A percentile compares a stretch with the other conserved stretches of the same genome.
Conservation (phyloP, 2,113 vertebrate species). For the Phyllopteryx taeniolatus region DNA sequence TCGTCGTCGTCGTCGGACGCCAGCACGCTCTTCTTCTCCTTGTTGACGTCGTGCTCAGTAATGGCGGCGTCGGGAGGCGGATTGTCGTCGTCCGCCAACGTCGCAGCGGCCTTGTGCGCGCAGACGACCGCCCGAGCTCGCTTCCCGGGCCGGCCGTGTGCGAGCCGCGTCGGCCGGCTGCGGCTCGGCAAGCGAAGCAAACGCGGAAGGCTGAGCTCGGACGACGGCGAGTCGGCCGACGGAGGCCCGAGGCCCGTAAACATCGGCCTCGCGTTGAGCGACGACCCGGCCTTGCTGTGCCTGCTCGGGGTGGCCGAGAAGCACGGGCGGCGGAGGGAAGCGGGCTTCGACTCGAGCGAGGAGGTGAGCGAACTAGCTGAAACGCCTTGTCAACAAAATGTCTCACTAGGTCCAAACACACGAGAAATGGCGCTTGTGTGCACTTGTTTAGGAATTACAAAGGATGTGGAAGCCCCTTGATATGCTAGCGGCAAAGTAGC, state of each 20-base stretch:
- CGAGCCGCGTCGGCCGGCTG: slow-evolving; percentile 64
- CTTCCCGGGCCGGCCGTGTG: slow-evolving; percentile 80
- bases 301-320: slow-evolving; percentile 78
- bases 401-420: not conserved
- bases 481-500: not conserved
- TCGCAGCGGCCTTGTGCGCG: slow-evolving; percentile 53
- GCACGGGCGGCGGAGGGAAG: slow-evolving; percentile 73
- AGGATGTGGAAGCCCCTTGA: not conserved
- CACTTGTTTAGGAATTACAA: slow-evolving; percentile 8
- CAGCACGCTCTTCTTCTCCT: slow-evolving; percentile 37
- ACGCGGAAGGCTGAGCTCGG: slow-evolving; percentile 65
- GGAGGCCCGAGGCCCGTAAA: slow-evolving; percentile 77
- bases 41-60: slow-evolving; percentile 80
- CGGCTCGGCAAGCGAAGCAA: slow-evolving; percentile 67
- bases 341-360: slow-evolving; percentile 76
- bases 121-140: slow-evolving; percentile 74
- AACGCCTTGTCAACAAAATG: not conserved
- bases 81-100: slow-evolving; percentile 73
- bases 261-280: slow-evolving; percentile 75
- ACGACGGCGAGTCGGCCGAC: slow-evolving; percentile 57
- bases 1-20: slow-evolving; percentile 37
- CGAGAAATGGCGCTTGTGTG: not conserved
- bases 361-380: slow-evolving; percentile 60
- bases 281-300: slow-evolving; percentile 77
- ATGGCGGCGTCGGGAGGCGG: slow-evolving; percentile 85